A percentile compares a stretch with the other conserved stretches of the same genome.
These are phyloP conservation scores for Junco hyemalis DNA, from an alignment of 2,113 vertebrate genomes.

Conservation along the genomic window DNA sequence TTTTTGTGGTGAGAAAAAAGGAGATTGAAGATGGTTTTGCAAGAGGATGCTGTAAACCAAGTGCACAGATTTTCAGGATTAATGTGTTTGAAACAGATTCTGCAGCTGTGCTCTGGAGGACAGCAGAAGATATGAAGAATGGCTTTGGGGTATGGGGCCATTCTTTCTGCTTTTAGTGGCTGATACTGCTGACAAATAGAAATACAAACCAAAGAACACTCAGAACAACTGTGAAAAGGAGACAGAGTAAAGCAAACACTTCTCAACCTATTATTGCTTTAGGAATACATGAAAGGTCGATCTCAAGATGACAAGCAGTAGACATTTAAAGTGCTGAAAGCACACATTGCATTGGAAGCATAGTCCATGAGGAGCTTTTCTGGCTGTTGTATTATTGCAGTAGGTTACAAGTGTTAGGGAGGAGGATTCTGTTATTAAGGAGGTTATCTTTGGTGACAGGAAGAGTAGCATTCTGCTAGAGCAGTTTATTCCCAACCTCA, in stretches of 20 bases:
- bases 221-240: not conserved
- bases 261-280: not conserved
- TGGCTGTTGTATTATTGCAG: rapidly evolving
- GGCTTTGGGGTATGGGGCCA: not conserved
- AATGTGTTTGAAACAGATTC: not conserved
- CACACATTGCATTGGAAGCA: not conserved
- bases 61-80: not conserved
- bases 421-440: not conserved
- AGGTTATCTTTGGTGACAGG: not conserved
- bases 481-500: not conserved
- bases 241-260: not conserved
- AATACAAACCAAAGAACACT: not conserved
- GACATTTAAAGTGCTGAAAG: not conserved
- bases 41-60: not conserved
- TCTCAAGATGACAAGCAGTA: not conserved
- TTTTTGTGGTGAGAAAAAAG: not conserved
- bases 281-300: not conserved
- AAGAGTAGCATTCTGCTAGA: not conserved
- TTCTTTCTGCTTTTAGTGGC: not conserved
- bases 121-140: not conserved
- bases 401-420: not conserved
- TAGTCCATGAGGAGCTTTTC: not conserved
- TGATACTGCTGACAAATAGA: not conserved
- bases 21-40: not conserved
- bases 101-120: not conserved